Evolutionary conservation across 1,140 invertebrate species (phyloP).

Genomic region (Eriocheir sinensis): DNA sequence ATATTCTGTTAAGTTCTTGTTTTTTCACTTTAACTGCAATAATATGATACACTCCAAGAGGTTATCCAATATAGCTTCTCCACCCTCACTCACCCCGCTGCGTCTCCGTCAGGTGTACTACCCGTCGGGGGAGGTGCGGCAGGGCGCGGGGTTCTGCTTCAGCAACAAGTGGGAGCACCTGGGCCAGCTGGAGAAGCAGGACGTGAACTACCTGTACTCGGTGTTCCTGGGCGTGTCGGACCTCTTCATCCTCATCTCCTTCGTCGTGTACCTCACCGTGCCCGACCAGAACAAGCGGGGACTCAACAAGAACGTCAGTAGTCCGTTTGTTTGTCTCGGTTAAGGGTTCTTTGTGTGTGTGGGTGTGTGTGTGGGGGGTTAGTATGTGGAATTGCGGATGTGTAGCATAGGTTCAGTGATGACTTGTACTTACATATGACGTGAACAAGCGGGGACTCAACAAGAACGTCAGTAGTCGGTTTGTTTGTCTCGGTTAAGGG

Average conservation of each 20-base stretch:
- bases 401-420: no score
- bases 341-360: no score
- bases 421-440: no score
- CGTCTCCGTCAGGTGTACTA: conserved; percentile 58
- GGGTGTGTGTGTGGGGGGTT: no score
- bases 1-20: no score
- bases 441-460: conserved; percentile 72
- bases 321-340: neutral
- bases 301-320: conserved; percentile 75
- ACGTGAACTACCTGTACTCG: conserved; percentile 77
- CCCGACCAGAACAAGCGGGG: conserved; percentile 73
- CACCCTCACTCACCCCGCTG: neutral
- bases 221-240: conserved; percentile 77
- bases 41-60: no score
- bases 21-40: no score
- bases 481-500: neutral
- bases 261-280: conserved; percentile 76
- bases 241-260: conserved; percentile 78
- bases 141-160: conserved; percentile 76
- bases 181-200: conserved; percentile 69
- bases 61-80: neutral
- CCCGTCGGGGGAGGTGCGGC: conserved; percentile 55
- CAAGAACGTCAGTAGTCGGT: conserved; percentile 64
- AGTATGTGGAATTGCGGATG: no score
- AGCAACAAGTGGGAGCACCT: conserved; percentile 67